These are phyloP conservation scores for Ellobius talpinus DNA, from an alignment of 2,113 vertebrate genomes.

Conservation along the genomic window DNA sequence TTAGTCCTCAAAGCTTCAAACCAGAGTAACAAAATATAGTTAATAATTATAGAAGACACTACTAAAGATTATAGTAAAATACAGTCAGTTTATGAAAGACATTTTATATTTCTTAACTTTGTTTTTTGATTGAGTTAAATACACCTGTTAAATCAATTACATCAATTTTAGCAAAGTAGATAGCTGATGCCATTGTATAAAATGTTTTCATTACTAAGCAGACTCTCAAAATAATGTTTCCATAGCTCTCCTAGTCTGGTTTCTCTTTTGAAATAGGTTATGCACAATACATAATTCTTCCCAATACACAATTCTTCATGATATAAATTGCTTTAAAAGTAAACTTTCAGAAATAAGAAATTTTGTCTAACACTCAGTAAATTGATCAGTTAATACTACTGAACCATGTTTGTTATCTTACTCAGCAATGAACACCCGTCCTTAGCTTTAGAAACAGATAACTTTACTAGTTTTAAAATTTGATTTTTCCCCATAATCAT, in stretches of 20 bases:
- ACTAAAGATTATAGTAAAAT: conserved; percentile 45
- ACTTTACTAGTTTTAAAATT: conserved; percentile 73
- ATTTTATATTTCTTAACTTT: conserved; percentile 13
- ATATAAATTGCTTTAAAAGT: not conserved
- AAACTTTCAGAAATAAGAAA: not conserved
- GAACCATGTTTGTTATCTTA: not conserved
- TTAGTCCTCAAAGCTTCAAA: conserved; percentile 20
- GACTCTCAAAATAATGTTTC: conserved; percentile 54
- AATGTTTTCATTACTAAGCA: not conserved
- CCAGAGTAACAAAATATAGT: not conserved
- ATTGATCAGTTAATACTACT: not conserved
- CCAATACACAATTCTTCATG: not conserved
- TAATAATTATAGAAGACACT: conserved; percentile 59
- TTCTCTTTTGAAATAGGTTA: not conserved
- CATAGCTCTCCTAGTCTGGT: conserved; percentile 8
- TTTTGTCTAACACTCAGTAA: not conserved
- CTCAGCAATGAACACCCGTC: not conserved
- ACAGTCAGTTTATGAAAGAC: conserved; percentile 42
- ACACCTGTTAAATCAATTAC: conserved; percentile 54
- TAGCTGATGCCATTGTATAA: not conserved
- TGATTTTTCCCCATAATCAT: not conserved
- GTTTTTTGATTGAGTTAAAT: conserved; percentile 74
- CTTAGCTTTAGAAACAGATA: conserved; percentile 76
- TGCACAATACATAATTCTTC: not conserved
- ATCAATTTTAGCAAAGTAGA: conserved; percentile 19